phyloP scores from a whole-genome alignment of 2,888 invertebrate genomes.

The Tipula vernalis region DNA sequence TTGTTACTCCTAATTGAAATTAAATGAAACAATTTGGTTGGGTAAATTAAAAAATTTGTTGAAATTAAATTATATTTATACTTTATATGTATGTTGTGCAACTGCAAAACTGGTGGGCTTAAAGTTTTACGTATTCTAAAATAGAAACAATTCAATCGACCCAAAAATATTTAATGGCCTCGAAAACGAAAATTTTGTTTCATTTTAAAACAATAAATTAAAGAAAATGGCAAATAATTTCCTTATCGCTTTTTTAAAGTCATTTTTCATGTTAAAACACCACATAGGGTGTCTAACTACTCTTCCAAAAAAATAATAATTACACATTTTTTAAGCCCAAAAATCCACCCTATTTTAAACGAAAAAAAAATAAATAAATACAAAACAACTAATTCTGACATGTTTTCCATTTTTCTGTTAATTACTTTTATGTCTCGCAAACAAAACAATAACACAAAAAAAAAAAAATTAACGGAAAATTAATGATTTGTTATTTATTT shows the following conservation, averaged over 20 bases:
- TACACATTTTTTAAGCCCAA: background rate
- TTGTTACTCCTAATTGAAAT: background rate
- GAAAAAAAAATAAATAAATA: background rate
- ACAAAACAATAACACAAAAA: background rate
- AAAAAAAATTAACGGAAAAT: background rate
- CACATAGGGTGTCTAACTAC: background rate
- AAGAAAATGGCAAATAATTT: background rate
- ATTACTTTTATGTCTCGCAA: background rate
- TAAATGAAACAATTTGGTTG: background rate
- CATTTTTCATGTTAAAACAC: background rate
- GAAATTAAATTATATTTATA: background rate
- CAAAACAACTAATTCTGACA: background rate
- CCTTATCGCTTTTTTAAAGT: background rate
- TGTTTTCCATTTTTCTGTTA: slow-evolving; percentile 4
- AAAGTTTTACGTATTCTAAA: too few relatives aligned
- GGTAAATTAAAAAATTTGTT: background rate
- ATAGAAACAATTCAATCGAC: background rate
- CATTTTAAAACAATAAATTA: background rate
- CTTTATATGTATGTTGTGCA: background rate
- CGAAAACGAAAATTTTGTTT: background rate
- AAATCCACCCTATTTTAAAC: background rate
- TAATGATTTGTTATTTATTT: slow-evolving; percentile 4
- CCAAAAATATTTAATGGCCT: background rate
- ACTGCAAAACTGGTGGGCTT: background rate
- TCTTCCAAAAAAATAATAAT: background rate